phyloP scores from a whole-genome alignment of 23 tunicate genomes.

The Ciona savignyi region DNA sequence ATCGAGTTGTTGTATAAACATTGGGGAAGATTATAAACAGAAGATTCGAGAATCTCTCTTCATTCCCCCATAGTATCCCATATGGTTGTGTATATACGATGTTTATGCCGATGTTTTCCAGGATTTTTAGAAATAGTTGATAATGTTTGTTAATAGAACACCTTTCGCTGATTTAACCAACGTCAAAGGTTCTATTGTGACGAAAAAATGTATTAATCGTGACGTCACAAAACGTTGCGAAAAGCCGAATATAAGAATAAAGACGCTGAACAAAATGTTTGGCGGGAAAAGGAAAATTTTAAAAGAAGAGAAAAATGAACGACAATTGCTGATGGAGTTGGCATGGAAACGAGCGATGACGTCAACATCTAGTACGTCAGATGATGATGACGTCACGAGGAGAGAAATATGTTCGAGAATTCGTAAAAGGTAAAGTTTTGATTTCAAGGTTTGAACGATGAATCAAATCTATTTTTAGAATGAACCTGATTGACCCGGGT shows the following conservation, averaged over 20 bases:
- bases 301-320: neutral
- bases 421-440: neutral
- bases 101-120: too few relatives aligned
- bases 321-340: neutral
- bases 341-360: neutral
- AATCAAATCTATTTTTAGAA: too few relatives aligned
- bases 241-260: too few relatives aligned
- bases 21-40: too few relatives aligned
- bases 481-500: too few relatives aligned
- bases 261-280: too few relatives aligned
- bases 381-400: neutral
- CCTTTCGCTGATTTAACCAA: neutral
- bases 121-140: neutral
- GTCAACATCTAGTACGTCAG: neutral
- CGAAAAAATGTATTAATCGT: too few relatives aligned
- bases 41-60: too few relatives aligned
- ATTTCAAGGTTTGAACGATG: too few relatives aligned
- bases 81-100: too few relatives aligned
- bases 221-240: too few relatives aligned
- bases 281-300: neutral
- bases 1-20: neutral
- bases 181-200: neutral
- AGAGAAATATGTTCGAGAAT: neutral
- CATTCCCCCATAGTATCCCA: too few relatives aligned
- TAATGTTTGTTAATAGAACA: neutral